Conservation (phyloP, 2,888 invertebrate species). For the Buathra laborator region DNA sequence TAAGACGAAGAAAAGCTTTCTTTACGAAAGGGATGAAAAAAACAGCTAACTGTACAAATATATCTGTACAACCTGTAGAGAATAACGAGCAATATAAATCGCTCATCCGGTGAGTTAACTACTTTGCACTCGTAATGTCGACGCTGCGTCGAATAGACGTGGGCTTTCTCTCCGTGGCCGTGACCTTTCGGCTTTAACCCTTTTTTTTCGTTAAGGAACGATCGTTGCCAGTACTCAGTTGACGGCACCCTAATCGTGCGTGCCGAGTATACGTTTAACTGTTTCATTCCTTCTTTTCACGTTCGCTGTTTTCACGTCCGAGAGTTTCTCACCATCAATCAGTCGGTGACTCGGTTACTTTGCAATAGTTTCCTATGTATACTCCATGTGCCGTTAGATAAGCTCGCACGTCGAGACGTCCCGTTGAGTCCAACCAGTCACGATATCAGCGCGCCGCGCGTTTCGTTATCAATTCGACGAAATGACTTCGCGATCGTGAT, state of each 20-base stretch:
- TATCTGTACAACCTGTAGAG: slow-evolving; percentile 9
- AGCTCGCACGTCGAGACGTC: slow-evolving; percentile 51
- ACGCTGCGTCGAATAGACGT: neutral
- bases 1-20: neutral
- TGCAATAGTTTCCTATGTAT: slow-evolving; percentile 29
- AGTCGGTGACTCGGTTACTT: slow-evolving; percentile 50
- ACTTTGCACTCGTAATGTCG: neutral
- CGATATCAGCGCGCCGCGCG: slow-evolving; percentile 31
- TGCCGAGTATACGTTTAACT: slow-evolving; percentile 33
- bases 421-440: slow-evolving; percentile 36
- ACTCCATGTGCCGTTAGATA: slow-evolving; percentile 38
- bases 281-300: slow-evolving; percentile 13
- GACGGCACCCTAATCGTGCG: slow-evolving; percentile 22
- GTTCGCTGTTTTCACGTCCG: slow-evolving; percentile 9
- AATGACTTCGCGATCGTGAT: slow-evolving; percentile 60
- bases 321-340: slow-evolving; percentile 58
- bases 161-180: neutral
- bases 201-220: slow-evolving; percentile 16
- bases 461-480: slow-evolving; percentile 51
- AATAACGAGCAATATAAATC: slow-evolving; percentile 26
- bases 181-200: slow-evolving; percentile 24
- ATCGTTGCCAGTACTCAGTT: neutral
- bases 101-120: slow-evolving; percentile 7
- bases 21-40: neutral
- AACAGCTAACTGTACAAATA: neutral